Base-by-base conservation (phyloP, 2,113 vertebrate genomes). In the Symphodus melops region DNA sequence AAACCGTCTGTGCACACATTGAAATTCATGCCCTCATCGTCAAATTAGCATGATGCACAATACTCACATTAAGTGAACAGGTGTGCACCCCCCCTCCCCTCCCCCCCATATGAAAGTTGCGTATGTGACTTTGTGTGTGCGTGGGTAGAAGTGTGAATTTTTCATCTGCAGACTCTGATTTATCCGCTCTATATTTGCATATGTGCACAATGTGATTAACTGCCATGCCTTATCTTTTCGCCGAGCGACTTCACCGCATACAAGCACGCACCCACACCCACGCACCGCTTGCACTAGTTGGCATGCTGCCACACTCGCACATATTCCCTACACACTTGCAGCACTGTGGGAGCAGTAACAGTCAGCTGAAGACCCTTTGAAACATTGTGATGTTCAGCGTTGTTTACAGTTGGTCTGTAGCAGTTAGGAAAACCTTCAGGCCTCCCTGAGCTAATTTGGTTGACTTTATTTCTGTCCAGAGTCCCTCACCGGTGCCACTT, bases 161-260 rank as follows among this genome's bases (percentile, higher is more conserved):
- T 57, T 77, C 77, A 72, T 82, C 70, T 85, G 77, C 76, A 86
- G 52, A 81, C 70, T 77, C 67, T 75, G 79, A 84, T 86, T 85
- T 81, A 86, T 75, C 81, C 67, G 14, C 86, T 79, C 70, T 28
- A 11, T 74, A 82, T 91, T 89, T 89, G 77, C 87, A 91, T 87
- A 89, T 75, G 74, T 28, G 72, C 68, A 82, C 88, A 85, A 84
- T 79, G 82, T 87, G 87, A 87, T 88, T 84, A 87, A 89, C 90
- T 86, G 82, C 77, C 82, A 28, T 62, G 76, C 71, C 82, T 79
- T 86, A 84, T 90, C 80, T 83, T 62, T 80, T 69, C 20, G 54
- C 83, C 75, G 53, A 52, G 75, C 70, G 55, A 62, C 72, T 73
- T 65, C 66, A 59, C 55, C 37, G 20, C 80, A 64, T 13, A 28